phyloP scores from a whole-genome alignment of 1,140 invertebrate genomes.

The Heterodera schachtii region DNA sequence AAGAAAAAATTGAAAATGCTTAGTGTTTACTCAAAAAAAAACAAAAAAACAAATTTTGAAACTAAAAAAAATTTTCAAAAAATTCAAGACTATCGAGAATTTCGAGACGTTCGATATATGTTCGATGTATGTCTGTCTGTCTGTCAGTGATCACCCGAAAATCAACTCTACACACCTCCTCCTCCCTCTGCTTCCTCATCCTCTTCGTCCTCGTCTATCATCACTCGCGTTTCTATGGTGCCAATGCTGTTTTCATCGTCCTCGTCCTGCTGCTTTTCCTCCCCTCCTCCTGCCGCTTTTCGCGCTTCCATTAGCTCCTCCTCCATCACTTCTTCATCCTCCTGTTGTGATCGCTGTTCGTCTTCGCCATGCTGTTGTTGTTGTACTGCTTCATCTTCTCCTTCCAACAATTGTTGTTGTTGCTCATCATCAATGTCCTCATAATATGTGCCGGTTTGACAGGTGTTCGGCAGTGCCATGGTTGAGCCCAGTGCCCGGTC shows the following conservation, averaged over 20 bases:
- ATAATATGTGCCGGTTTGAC: background rate
- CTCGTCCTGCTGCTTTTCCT: slow-evolving; percentile 36
- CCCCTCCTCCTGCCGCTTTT: background rate
- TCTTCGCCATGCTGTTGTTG: no score
- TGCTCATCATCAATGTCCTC: background rate
- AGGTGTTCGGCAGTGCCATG: background rate
- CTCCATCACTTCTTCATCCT: background rate
- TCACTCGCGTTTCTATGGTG: slow-evolving; percentile 30
- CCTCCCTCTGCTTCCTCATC: slow-evolving; percentile 10
- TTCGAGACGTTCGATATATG: no score
- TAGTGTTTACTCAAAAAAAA: no score
- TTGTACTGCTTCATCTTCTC: no score
- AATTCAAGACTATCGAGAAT: no score
- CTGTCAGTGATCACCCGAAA: background rate
- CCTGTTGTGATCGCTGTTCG: no score
- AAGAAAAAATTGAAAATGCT: no score
- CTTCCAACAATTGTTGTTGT: background rate
- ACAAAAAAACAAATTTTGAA: no score
- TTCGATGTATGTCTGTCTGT: no score
- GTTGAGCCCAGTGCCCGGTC: background rate
- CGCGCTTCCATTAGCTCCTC: background rate
- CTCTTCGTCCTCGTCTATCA: slow-evolving; percentile 65
- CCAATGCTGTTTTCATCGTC: slow-evolving; percentile 46
- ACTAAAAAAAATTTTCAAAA: no score
- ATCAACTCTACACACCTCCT: background rate